These are phyloP conservation scores for Tympanuchus pallidicinctus DNA, from an alignment of 2,113 vertebrate species.

Conservation along the genomic window DNA sequence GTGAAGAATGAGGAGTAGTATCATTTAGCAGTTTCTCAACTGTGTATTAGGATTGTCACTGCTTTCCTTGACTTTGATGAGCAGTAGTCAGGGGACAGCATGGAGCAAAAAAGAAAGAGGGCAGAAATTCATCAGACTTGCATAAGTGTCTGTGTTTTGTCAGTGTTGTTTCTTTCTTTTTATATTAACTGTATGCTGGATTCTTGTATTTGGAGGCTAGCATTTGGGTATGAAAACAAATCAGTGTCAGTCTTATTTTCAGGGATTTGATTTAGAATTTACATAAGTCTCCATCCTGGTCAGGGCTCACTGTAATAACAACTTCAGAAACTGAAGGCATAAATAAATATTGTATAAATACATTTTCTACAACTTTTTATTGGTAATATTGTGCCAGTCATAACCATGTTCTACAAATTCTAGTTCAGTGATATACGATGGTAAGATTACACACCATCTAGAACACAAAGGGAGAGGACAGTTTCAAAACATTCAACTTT, in stretches of 20 bases:
- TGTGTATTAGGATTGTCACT: background rate
- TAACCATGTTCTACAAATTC: background rate
- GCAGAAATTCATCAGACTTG: background rate
- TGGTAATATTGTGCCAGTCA: background rate
- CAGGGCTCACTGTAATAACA: background rate
- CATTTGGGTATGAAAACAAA: background rate
- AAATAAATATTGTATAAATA: background rate
- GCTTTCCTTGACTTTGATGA: background rate
- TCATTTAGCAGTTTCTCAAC: background rate
- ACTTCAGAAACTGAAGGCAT: background rate
- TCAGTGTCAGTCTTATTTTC: background rate
- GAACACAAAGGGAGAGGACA: background rate
- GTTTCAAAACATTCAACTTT: background rate
- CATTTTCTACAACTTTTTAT: background rate
- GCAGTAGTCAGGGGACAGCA: background rate
- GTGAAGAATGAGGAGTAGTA: background rate
- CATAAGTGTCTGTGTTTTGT: background rate
- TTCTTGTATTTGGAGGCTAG: background rate
- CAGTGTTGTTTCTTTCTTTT: background rate
- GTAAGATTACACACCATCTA: accelerated
- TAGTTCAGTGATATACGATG: accelerated
- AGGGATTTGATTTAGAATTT: background rate
- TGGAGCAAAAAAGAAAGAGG: background rate
- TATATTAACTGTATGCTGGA: background rate
- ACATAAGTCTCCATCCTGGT: background rate